phyloP scores from a whole-genome alignment of 2,888 invertebrate species.

The Diarsia rubi region DNA sequence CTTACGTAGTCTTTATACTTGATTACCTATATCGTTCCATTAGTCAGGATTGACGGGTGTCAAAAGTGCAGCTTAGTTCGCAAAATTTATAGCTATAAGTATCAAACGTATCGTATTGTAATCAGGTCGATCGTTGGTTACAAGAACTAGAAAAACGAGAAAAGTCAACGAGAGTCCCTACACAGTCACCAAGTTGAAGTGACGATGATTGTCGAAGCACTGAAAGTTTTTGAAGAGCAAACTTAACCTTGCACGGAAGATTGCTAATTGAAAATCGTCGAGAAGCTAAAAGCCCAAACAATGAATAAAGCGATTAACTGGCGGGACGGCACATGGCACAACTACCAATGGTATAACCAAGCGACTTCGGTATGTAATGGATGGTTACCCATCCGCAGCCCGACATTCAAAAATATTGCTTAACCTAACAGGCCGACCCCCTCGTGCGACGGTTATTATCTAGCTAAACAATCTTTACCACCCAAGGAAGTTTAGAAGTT shows the following conservation, averaged over 20 bases:
- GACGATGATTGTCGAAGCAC: background rate
- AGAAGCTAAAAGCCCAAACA: no score
- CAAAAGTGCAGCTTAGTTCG: background rate
- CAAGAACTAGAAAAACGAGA: background rate
- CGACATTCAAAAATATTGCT: background rate
- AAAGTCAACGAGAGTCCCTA: background rate
- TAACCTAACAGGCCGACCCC: background rate
- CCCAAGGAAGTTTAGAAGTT: no score
- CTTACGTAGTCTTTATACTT: no score
- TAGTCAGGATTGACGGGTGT: background rate
- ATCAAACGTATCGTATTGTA: background rate
- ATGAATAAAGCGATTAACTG: no score
- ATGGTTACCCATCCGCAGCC: background rate
- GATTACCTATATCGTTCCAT: background rate
- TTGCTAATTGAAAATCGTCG: background rate
- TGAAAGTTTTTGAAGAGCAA: background rate
- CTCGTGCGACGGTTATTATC: background rate
- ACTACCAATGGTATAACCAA: background rate
- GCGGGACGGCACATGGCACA: background rate
- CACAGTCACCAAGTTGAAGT: background rate
- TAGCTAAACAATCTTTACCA: background rate
- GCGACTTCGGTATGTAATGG: background rate
- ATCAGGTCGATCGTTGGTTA: background rate
- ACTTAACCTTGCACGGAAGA: background rate
- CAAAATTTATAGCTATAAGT: background rate